phyloP scores from a whole-genome alignment of 2,113 vertebrate genomes.

The Sakesphorus luctuosus region DNA sequence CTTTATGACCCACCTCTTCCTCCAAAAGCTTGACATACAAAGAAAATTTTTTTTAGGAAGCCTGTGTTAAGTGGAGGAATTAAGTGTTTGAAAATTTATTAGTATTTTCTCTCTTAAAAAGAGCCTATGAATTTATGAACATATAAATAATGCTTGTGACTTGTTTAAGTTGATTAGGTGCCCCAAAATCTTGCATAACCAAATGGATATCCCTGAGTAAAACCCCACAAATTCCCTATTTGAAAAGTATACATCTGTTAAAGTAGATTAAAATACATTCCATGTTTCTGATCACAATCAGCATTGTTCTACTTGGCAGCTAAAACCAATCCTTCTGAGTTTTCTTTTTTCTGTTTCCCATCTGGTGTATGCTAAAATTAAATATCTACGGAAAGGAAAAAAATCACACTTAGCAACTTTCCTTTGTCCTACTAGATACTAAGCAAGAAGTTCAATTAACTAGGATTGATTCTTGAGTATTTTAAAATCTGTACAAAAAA shows the following conservation, averaged over 20 bases:
- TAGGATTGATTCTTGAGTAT: background rate
- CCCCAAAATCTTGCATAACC: background rate
- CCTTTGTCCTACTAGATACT: background rate
- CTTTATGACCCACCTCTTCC: background rate
- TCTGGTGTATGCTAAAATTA: background rate
- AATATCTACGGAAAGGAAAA: background rate
- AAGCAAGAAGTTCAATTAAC: background rate
- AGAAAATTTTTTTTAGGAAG: background rate
- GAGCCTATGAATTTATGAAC: constrained; percentile 20
- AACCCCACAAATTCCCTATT: background rate
- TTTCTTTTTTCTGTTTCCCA: background rate
- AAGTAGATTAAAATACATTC: constrained; percentile 33
- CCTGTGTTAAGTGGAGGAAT: background rate
- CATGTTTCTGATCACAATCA: background rate
- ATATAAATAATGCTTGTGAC: background rate
- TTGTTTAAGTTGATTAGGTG: background rate
- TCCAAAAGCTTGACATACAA: background rate
- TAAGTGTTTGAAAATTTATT: background rate
- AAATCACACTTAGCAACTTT: background rate
- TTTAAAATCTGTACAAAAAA: background rate
- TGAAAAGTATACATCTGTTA: constrained; percentile 10
- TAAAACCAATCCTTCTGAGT: background rate
- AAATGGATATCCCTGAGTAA: background rate
- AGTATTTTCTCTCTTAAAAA: background rate
- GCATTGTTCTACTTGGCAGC: background rate